Evolutionary conservation across 2,113 vertebrate genomes (phyloP).

Genomic region (Eudyptes chrysolophus): DNA sequence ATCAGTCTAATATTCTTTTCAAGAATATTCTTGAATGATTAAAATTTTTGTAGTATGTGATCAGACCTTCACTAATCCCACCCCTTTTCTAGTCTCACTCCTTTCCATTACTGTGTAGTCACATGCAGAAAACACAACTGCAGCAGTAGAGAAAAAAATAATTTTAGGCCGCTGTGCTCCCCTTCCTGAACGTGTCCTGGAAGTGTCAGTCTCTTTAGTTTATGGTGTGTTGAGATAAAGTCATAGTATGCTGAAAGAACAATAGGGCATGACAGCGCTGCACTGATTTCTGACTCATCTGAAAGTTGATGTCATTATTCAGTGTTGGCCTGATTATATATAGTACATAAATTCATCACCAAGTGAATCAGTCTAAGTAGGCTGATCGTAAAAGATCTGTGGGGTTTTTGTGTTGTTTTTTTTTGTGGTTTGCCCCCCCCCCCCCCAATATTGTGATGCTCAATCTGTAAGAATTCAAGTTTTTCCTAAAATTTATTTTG

Average conservation of each 20-base stretch:
- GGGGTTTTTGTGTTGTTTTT: neutral
- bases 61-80: neutral
- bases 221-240: neutral
- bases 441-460: neutral
- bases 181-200: neutral
- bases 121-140: neutral
- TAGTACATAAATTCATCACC: neutral
- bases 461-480: neutral
- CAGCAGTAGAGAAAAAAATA: neutral
- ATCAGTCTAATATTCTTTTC: neutral
- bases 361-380: neutral
- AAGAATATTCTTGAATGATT: neutral
- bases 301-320: slow-evolving; percentile 1
- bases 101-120: neutral
- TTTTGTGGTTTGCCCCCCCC: neutral
- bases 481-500: neutral
- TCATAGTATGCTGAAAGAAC: neutral
- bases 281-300: slow-evolving; percentile 19
- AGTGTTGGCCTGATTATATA: neutral
- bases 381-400: neutral
- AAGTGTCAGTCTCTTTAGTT: slow-evolving; percentile 29
- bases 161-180: neutral
- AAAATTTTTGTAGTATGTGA: neutral
- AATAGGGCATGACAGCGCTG: neutral
- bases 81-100: neutral